A percentile compares a stretch with the other conserved stretches of the same genome.
Evolutionary conservation across 2,888 invertebrate genomes (phyloP).

Genomic region (Caenorhabditis sp.): DNA sequence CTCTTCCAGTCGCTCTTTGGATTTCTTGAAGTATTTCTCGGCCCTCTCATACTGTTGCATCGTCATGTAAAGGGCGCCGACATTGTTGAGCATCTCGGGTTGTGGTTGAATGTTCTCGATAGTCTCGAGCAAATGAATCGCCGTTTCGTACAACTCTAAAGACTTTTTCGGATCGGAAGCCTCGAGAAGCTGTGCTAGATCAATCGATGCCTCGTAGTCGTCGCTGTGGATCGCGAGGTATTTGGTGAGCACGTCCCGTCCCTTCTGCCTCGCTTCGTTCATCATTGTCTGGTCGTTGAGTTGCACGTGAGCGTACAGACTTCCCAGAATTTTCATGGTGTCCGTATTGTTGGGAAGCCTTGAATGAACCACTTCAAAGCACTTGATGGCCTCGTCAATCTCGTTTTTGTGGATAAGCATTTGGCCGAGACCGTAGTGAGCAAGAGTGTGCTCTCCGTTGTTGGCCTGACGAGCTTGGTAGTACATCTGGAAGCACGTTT

Average conservation of each 20-base stretch:
- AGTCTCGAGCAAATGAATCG: constrained; percentile 91
- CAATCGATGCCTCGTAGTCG: constrained; percentile 95
- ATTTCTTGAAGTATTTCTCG: constrained; percentile 80
- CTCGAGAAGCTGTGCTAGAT: constrained; percentile 96
- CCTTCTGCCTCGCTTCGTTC: constrained; percentile 50
- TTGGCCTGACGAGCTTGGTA: constrained; percentile 90
- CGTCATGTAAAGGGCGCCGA: constrained; percentile 90
- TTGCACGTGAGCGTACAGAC: constrained; percentile 87
- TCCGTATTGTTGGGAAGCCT: constrained; percentile 98
- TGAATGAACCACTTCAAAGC: constrained; percentile 98
- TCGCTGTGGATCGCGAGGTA: constrained; percentile 95
- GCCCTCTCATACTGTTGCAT: constrained; percentile 90
- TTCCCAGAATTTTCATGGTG: constrained; percentile 98
- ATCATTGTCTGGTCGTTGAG: constrained; percentile 40
- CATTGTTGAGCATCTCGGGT: constrained; percentile 97
- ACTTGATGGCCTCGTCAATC: constrained; percentile 87
- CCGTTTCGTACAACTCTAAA: constrained; percentile 92
- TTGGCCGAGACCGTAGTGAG: constrained; percentile 97
- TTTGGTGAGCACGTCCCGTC: constrained; percentile 90
- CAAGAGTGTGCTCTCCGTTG: constrained; percentile 92
- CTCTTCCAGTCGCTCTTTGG: constrained; percentile 32
- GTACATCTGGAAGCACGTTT: constrained; percentile 83
- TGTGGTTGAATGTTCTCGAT: constrained; percentile 84
- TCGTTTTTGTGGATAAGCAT: constrained; percentile 97
- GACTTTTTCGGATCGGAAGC: constrained; percentile 92